phyloP scores from a whole-genome alignment of 1,140 invertebrate genomes.

The Drosophila truncata region DNA sequence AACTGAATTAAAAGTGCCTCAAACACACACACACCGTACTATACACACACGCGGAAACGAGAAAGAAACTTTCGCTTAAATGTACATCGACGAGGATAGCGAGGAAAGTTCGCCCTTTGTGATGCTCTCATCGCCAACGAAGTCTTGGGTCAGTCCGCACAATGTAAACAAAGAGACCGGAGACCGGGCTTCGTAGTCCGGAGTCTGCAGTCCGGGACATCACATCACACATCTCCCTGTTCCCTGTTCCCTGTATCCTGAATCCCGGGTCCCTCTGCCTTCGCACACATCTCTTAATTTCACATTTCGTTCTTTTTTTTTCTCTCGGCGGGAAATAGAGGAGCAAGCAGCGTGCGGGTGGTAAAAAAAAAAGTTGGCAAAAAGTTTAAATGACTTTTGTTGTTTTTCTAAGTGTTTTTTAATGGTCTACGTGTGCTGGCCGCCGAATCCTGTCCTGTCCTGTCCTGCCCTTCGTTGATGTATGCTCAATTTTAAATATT shows the following conservation, averaged over 20 bases:
- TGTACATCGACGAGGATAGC: conserved; percentile 85
- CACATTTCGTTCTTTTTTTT: conserved; percentile 67
- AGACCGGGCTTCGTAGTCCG: conserved; percentile 13
- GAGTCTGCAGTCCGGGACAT: conserved; percentile 28
- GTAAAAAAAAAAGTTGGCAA: conserved; percentile 65
- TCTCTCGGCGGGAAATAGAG: conserved; percentile 26
- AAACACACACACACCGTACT: conserved; percentile 38
- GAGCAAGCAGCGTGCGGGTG: conserved; percentile 24
- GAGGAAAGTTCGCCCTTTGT: conserved; percentile 85
- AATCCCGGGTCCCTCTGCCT: conserved; percentile 14
- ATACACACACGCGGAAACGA: conserved; percentile 30
- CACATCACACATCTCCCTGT: conserved; percentile 38
- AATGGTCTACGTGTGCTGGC: conserved; percentile 80
- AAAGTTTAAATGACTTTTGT: conserved; percentile 84
- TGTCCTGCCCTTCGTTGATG: conserved; percentile 51
- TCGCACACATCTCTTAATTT: conserved; percentile 78
- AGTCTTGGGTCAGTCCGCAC: conserved; percentile 79
- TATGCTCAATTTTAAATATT: conserved; percentile 55
- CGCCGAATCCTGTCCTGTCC: conserved; percentile 33
- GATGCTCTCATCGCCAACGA: conserved; percentile 83
- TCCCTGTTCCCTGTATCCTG: background rate
- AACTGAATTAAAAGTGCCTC: conserved; percentile 80
- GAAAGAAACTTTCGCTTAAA: conserved; percentile 80
- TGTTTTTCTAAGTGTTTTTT: conserved; percentile 84
- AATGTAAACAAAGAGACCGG: conserved; percentile 65